These are phyloP conservation scores for Indicator maculatus DNA, from an alignment of 2,113 vertebrate species.

Conservation along the genomic window DNA sequence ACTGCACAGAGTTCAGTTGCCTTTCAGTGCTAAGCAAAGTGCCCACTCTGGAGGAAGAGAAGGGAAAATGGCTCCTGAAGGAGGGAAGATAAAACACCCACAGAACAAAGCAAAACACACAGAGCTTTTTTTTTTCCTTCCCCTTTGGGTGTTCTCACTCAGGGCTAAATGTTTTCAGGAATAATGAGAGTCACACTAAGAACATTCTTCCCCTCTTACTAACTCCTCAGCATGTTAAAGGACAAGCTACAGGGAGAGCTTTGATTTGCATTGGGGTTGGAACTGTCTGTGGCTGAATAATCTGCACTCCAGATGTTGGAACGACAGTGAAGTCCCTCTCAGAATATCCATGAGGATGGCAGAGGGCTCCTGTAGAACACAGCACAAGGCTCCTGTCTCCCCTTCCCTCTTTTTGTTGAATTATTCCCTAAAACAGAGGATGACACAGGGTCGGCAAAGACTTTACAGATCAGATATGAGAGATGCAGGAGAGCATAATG, in stretches of 20 bases:
- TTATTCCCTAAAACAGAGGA: not conserved
- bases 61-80: not conserved
- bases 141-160: slow-evolving; percentile 21
- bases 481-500: no score
- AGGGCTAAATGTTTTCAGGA: slow-evolving; percentile 46
- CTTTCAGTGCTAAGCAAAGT: not conserved
- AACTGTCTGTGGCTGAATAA: not conserved
- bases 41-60: not conserved
- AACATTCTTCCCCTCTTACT: slow-evolving; percentile 41
- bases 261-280: slow-evolving; percentile 60
- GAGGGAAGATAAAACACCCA: not conserved
- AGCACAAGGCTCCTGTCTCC: not conserved
- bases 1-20: not conserved
- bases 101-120: slow-evolving; percentile 25
- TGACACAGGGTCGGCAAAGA: not conserved
- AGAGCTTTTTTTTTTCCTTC: not conserved
- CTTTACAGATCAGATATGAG: not conserved
- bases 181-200: slow-evolving; percentile 41
- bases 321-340: not conserved
- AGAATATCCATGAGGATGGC: not conserved
- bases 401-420: not conserved
- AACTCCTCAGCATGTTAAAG: not conserved
- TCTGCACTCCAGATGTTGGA: slow-evolving; percentile 59
- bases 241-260: slow-evolving; percentile 29
- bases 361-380: not conserved